These are phyloP conservation scores for Agrilus mali DNA, from an alignment of 2,888 invertebrate species.

Conservation along the genomic window DNA sequence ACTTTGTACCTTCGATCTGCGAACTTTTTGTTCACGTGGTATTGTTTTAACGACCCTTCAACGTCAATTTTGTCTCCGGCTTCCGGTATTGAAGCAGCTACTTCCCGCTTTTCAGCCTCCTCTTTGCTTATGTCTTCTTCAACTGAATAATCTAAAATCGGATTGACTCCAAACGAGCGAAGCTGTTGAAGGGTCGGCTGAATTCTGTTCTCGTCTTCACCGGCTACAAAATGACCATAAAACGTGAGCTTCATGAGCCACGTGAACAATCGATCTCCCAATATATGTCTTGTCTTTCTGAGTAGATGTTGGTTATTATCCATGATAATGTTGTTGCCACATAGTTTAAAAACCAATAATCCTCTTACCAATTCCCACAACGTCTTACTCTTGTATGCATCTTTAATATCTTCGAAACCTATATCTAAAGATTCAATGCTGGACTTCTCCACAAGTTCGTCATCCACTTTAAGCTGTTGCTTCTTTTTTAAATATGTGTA, in stretches of 20 bases:
- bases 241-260: conserved; percentile 77
- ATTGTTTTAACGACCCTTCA: conserved; percentile 46
- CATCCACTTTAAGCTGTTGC: too few relatives aligned
- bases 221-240: conserved; percentile 95
- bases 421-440: conserved; percentile 58
- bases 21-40: conserved; percentile 61
- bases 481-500: too few relatives aligned
- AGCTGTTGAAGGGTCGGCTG: conserved; percentile 64
- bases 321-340: conserved; percentile 67
- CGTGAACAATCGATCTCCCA: conserved; percentile 67
- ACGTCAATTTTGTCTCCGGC: conserved; percentile 38
- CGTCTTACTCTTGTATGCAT: conserved; percentile 83
- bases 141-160: conserved; percentile 90
- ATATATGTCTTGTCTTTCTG: conserved; percentile 53
- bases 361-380: conserved; percentile 75
- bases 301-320: conserved; percentile 82
- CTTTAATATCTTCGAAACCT: conserved; percentile 65
- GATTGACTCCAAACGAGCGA: conserved; percentile 84
- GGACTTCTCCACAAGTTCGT: conserved; percentile 4
- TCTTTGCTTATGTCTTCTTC: conserved; percentile 83
- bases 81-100: conserved; percentile 45
- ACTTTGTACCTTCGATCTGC: conserved; percentile 84
- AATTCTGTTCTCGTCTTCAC: conserved; percentile 72
- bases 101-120: conserved; percentile 78
- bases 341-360: conserved; percentile 74